phyloP scores from a whole-genome alignment of 2,797 vertebrate genomes.

The Salmo trutta region DNA sequence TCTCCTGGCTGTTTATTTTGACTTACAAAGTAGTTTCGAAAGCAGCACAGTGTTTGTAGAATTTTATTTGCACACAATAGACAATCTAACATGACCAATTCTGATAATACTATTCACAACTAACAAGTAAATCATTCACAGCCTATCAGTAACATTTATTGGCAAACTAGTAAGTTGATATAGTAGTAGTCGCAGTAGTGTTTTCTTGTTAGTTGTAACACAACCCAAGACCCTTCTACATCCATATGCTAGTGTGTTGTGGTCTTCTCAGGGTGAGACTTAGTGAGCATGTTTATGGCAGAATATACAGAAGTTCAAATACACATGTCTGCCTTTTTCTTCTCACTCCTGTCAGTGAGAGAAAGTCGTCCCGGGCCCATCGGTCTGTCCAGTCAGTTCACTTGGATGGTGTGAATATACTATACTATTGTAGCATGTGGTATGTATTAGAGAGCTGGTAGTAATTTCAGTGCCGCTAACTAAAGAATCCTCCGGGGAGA shows the following conservation, averaged over 20 bases:
- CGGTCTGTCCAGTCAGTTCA: slow-evolving; percentile 49
- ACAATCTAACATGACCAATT: no score
- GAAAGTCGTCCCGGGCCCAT: slow-evolving; percentile 8
- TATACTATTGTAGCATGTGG: slow-evolving; percentile 87
- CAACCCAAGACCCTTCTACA: neutral
- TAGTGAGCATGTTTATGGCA: slow-evolving; percentile 34
- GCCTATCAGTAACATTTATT: neutral
- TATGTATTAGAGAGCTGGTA: slow-evolving; percentile 97
- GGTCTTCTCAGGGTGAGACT: slow-evolving; percentile 14
- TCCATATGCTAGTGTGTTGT: slow-evolving; percentile 1
- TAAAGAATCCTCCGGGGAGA: slow-evolving; percentile 97
- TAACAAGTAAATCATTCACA: no score
- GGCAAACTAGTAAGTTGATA: neutral
- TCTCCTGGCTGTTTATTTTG: no score
- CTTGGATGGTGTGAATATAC: slow-evolving; percentile 68
- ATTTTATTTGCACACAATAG: no score
- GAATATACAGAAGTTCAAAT: slow-evolving; percentile 46
- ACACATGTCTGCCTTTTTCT: slow-evolving; percentile 48
- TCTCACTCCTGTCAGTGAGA: slow-evolving; percentile 54
- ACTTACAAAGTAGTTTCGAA: no score
- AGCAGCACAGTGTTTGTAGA: no score
- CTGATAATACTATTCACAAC: no score
- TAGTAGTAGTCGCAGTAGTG: neutral
- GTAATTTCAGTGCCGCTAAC: slow-evolving; percentile 99
- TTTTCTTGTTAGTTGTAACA: neutral